A percentile compares a stretch with the other conserved stretches of the same genome.
Evolutionary conservation across 2,888 invertebrate species (phyloP).

Genomic region (Metalampra italica): DNA sequence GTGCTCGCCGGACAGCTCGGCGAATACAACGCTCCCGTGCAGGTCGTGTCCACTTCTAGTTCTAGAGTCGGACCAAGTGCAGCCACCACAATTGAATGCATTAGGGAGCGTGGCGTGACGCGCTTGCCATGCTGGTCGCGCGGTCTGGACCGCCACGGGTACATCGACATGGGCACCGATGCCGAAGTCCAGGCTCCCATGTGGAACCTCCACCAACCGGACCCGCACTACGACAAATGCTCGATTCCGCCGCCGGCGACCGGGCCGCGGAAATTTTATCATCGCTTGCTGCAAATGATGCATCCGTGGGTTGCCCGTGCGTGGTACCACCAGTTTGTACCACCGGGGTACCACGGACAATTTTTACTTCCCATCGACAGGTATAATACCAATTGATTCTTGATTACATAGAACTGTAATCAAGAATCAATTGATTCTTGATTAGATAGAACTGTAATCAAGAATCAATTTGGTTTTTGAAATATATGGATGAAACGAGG

Average conservation of each 20-base stretch:
- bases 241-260: conserved; percentile 25
- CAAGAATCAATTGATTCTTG: not conserved
- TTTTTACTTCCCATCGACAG: not conserved
- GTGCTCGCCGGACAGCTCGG: conserved; percentile 45
- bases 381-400: too few relatives aligned
- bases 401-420: too few relatives aligned
- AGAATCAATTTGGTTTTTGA: too few relatives aligned
- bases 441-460: too few relatives aligned
- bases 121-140: conserved; percentile 40
- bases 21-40: conserved; percentile 51
- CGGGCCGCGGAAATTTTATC: not conserved
- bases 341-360: too few relatives aligned
- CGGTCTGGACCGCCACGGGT: conserved; percentile 74
- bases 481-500: too few relatives aligned
- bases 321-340: too few relatives aligned
- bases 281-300: not conserved
- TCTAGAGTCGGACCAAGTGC: conserved; percentile 10
- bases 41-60: conserved; percentile 50
- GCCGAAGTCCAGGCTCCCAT: conserved; percentile 13
- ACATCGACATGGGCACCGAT: conserved; percentile 73
- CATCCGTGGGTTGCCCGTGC: too few relatives aligned
- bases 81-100: conserved; percentile 49
- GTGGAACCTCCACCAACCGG: conserved; percentile 17
- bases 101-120: conserved; percentile 52
- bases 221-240: conserved; percentile 18